Evolutionary conservation across 2,797 vertebrate species (phyloP).

Genomic region (Hippoglossus hippoglossus): DNA sequence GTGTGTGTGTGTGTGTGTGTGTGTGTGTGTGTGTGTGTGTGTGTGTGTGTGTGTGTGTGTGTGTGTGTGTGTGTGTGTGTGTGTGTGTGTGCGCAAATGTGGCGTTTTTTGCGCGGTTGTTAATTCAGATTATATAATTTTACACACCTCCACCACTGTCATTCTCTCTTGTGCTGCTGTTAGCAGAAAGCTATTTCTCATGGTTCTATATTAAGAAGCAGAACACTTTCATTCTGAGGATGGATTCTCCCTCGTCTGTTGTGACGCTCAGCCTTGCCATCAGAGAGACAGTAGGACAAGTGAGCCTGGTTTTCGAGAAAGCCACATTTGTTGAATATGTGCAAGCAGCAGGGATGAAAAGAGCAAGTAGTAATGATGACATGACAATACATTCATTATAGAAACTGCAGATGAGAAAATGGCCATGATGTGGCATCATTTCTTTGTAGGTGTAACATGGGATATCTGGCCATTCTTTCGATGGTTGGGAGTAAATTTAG

Average conservation of each 20-base stretch:
- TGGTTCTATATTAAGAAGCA: conserved; percentile 41
- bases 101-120: conserved; percentile 13
- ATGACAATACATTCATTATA: neutral
- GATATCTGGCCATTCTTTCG: neutral
- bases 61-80: conserved; percentile 3
- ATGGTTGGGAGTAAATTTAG: too few species aligned
- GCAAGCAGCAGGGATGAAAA: conserved; percentile 1
- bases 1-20: conserved; percentile 3
- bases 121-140: conserved; percentile 56
- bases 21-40: conserved; percentile 7
- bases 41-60: neutral
- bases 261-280: conserved; percentile 1
- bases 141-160: conserved; percentile 22
- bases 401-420: neutral
- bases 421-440: too few species aligned
- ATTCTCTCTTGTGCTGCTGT: conserved; percentile 31
- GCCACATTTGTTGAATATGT: conserved; percentile 18
- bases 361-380: conserved; percentile 1
- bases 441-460: neutral
- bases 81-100: conserved; percentile 7
- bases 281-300: neutral
- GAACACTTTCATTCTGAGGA: conserved; percentile 19
- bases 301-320: conserved; percentile 18
- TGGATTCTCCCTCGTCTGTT: conserved; percentile 37
- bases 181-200: conserved; percentile 42